Base-by-base conservation (phyloP, 2,888 invertebrate genomes). In the Mongoloraphidia duomilia region DNA sequence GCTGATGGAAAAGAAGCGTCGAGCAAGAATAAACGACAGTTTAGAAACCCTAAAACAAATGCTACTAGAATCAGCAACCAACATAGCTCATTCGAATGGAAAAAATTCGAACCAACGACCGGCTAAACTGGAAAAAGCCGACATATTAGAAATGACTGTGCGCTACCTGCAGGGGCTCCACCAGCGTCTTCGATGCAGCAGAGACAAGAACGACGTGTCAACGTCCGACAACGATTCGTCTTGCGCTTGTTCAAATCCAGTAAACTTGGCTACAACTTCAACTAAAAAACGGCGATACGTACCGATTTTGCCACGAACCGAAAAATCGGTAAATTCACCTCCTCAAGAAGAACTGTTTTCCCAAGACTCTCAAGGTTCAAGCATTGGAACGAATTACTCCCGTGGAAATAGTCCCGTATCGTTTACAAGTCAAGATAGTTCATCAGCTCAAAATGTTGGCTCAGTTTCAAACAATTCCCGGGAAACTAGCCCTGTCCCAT, bases 101-200 rank as follows among this genome's bases (percentile, higher is more conserved):
- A 60, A 60, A 52, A 60, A 57, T 49, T 55, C 44, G 34, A 62
- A 62, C 4, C 62, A 64, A 53, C 57, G 72, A 43, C 75, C 74
- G 36, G 69, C 75, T 1, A 79, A 79, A 63, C 62, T 79, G 57
- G 80, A 80, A 61, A 79, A 79, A 60, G 80, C 80, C 0, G 79
- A 79, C 59, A 78, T 80, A 47, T 59, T 80, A 37, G 79, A 80
- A 60, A 71, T 79, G 72, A 77, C 79, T 0, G 79, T 79, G 8
- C 63, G 69, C 39, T 76, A 78, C 59, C 61, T 80, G 10, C 71
- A 75, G 55, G 67, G 69, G 44, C 62, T 80, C 2, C 73, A 73
- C 50, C 14, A 48, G 26, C 42, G 37, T 38, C 12, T 42, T 11
- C 43, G 34, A 47, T 11, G 17, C 10, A 26, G 2, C 9, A 26